phyloP scores from a whole-genome alignment of 2,113 vertebrate species.

The Semnornis frantzii region DNA sequence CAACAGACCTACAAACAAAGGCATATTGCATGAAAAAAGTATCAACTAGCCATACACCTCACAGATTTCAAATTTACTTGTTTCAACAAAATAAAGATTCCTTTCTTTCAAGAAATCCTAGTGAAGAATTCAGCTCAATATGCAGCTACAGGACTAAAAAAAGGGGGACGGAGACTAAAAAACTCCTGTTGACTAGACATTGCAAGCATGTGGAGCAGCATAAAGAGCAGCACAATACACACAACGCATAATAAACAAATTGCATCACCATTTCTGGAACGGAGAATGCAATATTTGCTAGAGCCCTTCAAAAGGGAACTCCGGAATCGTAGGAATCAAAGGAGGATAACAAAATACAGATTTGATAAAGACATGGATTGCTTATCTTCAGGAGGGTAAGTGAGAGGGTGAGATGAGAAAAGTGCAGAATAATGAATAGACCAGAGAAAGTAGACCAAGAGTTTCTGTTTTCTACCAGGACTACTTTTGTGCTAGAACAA shows the following conservation, averaged over 20 bases:
- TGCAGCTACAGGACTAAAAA: background rate
- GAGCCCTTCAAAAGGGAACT: slow-evolving; percentile 10
- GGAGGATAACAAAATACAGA: slow-evolving; percentile 9
- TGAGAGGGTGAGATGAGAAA: background rate
- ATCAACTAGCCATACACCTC: background rate
- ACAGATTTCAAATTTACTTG: background rate
- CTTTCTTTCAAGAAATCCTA: background rate
- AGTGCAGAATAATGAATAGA: background rate
- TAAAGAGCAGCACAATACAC: background rate
- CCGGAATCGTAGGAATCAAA: slow-evolving; percentile 14
- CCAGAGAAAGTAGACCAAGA: background rate
- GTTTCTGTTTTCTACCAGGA: background rate
- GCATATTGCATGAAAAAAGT: background rate
- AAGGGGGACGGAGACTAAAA: background rate
- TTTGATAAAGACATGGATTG: slow-evolving; percentile 8
- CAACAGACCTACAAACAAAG: background rate
- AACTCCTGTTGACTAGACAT: background rate
- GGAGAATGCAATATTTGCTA: background rate
- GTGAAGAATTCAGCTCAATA: background rate
- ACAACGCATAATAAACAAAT: background rate
- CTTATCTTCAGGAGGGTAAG: background rate
- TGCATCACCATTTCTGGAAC: background rate
- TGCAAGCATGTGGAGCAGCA: background rate
- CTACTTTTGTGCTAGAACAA: background rate
- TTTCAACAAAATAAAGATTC: background rate